Conservation (phyloP, 2,888 invertebrate genomes). For the Agrochola circellaris region DNA sequence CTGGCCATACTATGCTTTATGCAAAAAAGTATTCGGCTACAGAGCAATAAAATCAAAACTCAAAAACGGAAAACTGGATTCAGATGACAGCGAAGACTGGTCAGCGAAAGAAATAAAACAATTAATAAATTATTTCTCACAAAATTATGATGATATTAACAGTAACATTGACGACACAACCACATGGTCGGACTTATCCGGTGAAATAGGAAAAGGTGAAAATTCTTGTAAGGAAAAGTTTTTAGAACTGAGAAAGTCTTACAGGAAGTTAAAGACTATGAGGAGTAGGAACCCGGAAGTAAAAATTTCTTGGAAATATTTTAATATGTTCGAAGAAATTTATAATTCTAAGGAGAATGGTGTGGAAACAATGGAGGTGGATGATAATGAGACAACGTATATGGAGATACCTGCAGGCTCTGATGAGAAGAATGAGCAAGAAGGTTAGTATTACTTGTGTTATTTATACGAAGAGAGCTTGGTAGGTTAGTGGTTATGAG, state of each 20-base stretch:
- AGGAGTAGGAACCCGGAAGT: constrained; percentile 79
- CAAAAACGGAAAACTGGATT: constrained; percentile 76
- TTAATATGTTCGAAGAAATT: constrained; percentile 81
- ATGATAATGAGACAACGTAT: constrained; percentile 47
- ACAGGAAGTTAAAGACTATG: constrained; percentile 84
- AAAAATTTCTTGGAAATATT: constrained; percentile 86
- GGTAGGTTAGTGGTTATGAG: no score
- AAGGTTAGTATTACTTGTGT: constrained; percentile 61
- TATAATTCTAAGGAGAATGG: constrained; percentile 68
- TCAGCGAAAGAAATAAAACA: constrained; percentile 81
- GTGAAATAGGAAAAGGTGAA: constrained; percentile 74
- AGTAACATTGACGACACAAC: constrained; percentile 71
- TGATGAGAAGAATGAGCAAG: constrained; percentile 64
- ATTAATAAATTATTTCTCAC: constrained; percentile 78
- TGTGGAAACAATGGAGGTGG: constrained; percentile 65
- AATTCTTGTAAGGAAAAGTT: constrained; percentile 81
- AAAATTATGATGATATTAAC: constrained; percentile 75
- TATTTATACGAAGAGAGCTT: no score
- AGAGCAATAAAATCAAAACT: constrained; percentile 82
- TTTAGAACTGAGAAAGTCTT: constrained; percentile 83
- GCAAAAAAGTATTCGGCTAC: constrained; percentile 87
- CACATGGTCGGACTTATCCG: constrained; percentile 76
- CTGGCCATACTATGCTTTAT: constrained; percentile 85
- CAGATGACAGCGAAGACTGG: constrained; percentile 81
- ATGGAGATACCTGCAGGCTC: constrained; percentile 46